Base-by-base conservation (phyloP, 92 coral and sea anemone genomes). In the Muricea muricata region DNA sequence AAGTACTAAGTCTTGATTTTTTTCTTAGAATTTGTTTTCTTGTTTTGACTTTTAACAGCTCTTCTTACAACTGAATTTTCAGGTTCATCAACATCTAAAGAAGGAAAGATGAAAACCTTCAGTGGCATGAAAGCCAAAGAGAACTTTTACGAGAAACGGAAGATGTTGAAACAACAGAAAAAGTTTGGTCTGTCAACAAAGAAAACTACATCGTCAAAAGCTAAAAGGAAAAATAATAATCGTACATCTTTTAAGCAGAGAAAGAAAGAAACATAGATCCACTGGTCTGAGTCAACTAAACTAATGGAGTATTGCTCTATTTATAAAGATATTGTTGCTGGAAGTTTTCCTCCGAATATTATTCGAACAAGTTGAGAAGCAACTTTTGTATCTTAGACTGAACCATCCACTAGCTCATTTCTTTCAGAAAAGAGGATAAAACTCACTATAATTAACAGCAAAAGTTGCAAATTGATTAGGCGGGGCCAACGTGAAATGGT, bases 41-140 rank as follows among this genome's bases (percentile, higher is more conserved):
- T 41, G 35, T 20, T 18, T 12, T 28, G 32, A 33, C 15, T 23
- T 15, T 55, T 18, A 5, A 10, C 86, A 1, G 8, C 57, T 34
- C 73, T 68, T 20, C 33, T 34, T n/a, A n/a, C n/a, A n/a, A n/a
- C n/a, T n/a, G n/a, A n/a, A 31, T 28, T 17, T 78, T 24, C 63
- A 94, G 93, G 92, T 32, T 90, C 86, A 17, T 33, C 77, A 6
- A 79, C 50, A 46, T 82, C 82, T 31, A 29, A 28, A 26, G 54
- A 74, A 93, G 89, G 91, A 37, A 91, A 88, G 35, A 30, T 39
- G 6, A 80, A 70, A 32, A 81, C 75, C 26, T 97, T 94, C 71
- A 92, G 98, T 87, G 99, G 99, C 17, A 73, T 91, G 61, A 87
- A 92, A 83, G 97, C 95, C 1, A 93, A 84, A 83, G 86, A 90